Percentiles rank a stretch among this genome's conserved stretches.
Conservation (phyloP, 2,113 vertebrate species). For the Corythornis cristatus region DNA sequence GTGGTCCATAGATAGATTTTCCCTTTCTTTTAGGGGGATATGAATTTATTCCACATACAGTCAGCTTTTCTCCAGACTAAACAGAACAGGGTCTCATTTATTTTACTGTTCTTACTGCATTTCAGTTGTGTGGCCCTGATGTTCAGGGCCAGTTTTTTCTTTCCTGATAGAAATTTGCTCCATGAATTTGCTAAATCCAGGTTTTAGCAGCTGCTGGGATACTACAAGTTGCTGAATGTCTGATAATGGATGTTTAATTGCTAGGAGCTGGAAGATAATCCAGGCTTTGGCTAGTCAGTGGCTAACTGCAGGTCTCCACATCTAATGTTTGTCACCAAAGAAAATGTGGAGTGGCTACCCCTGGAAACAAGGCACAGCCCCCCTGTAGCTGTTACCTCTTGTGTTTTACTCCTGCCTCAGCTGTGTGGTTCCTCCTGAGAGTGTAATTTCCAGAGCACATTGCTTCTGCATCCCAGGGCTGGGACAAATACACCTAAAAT, state of each 20-base stretch:
- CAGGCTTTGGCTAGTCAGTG: not conserved
- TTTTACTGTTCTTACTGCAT: not conserved
- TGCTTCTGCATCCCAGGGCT: too few species aligned
- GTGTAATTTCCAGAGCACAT: too few species aligned
- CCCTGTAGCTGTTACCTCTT: too few species aligned
- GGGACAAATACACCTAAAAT: too few species aligned
- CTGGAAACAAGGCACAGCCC: too few species aligned
- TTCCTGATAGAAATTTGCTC: not conserved
- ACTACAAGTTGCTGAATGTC: not conserved
- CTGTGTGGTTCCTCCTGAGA: too few species aligned
- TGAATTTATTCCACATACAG: not conserved
- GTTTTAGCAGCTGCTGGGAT: conserved; percentile 24
- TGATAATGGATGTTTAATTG: not conserved
- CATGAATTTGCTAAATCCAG: not conserved
- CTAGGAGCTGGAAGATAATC: not conserved
- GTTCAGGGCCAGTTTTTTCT: not conserved
- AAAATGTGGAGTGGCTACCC: too few species aligned
- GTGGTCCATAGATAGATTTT: not conserved
- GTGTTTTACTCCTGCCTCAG: too few species aligned
- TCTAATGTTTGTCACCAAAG: too few species aligned
- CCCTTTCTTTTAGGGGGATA: not conserved
- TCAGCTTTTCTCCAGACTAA: not conserved
- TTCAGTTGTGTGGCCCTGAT: not conserved
- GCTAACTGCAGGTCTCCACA: not conserved
- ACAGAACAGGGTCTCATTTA: not conserved